These are phyloP conservation scores for Loripinus fragilis DNA, from an alignment of 2,888 invertebrate species.

Conservation along the genomic window DNA sequence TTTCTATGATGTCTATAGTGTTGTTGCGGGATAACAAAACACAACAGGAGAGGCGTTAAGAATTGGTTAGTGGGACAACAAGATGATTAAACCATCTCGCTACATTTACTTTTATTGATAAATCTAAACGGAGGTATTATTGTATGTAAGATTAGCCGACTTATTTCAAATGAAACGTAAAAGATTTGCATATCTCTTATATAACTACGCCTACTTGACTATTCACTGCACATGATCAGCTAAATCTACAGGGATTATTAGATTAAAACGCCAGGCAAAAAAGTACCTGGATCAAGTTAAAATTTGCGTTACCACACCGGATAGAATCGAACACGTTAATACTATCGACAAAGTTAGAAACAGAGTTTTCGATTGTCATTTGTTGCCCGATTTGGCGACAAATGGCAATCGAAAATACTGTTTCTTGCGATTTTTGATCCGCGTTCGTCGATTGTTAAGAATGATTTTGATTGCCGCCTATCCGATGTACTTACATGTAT, in stretches of 20 bases:
- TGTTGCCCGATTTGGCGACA: no score
- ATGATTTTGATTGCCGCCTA: no score
- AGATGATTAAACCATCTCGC: neutral
- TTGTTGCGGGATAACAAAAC: no score
- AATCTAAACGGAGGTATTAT: constrained; percentile 1
- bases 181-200: neutral
- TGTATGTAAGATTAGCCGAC: neutral
- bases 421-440: no score
- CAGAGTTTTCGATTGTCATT: no score
- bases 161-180: constrained; percentile 15
- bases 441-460: no score
- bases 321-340: no score
- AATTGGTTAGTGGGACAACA: neutral
- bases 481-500: no score
- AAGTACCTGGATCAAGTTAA: neutral
- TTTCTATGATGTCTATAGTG: no score
- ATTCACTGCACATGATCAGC: constrained; percentile 4
- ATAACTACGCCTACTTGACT: neutral
- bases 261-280: neutral
- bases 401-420: no score
- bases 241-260: constrained; percentile 11
- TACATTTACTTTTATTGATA: constrained; percentile 11
- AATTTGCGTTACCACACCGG: neutral
- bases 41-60: constrained; percentile 5
- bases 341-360: no score